Percentiles rank a stretch among this genome's conserved stretches.
These are phyloP conservation scores for Zaprionus gabonicus DNA, from an alignment of 1,140 invertebrate species.

Conservation along the genomic window DNA sequence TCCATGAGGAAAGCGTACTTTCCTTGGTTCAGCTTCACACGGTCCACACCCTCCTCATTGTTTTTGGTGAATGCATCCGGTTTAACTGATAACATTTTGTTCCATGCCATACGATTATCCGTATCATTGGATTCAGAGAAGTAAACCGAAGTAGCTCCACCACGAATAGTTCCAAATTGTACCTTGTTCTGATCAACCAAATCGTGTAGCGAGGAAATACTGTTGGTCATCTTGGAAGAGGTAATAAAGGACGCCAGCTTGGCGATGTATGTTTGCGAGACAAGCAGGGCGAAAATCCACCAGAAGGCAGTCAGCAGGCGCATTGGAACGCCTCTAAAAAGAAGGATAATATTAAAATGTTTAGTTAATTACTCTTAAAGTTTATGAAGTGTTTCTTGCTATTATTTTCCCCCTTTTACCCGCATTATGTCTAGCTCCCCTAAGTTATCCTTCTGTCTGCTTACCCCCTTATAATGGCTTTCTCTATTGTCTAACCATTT, in stretches of 20 bases:
- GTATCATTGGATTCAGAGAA: constrained; percentile 88
- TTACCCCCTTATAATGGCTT: not conserved
- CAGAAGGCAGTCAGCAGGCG: constrained; percentile 93
- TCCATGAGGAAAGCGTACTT: constrained; percentile 94
- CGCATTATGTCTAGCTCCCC: no score
- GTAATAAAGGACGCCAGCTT: constrained; percentile 98
- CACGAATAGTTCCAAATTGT: constrained; percentile 91
- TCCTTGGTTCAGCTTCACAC: constrained; percentile 88
- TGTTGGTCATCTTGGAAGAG: constrained; percentile 91
- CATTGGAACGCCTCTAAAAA: constrained; percentile 90
- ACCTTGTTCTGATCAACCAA: constrained; percentile 94
- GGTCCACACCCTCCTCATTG: constrained; percentile 93
- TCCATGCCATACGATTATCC: constrained; percentile 90
- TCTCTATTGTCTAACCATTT: not conserved
- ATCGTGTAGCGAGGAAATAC: constrained; percentile 94
- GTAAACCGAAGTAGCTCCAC: constrained; percentile 89
- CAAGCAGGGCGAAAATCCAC: constrained; percentile 98
- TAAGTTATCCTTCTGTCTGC: no score
- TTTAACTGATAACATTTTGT: constrained; percentile 91
- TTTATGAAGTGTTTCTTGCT: no score
- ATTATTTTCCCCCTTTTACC: no score
- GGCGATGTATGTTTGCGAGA: constrained; percentile 97
- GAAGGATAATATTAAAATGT: not conserved
- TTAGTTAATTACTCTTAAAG: no score
- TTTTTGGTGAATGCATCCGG: constrained; percentile 92